Percentiles rank a stretch among this genome's conserved stretches.
Evolutionary conservation across 2,888 invertebrate species (phyloP).

Genomic region (Trileptium ribeirensis): DNA sequence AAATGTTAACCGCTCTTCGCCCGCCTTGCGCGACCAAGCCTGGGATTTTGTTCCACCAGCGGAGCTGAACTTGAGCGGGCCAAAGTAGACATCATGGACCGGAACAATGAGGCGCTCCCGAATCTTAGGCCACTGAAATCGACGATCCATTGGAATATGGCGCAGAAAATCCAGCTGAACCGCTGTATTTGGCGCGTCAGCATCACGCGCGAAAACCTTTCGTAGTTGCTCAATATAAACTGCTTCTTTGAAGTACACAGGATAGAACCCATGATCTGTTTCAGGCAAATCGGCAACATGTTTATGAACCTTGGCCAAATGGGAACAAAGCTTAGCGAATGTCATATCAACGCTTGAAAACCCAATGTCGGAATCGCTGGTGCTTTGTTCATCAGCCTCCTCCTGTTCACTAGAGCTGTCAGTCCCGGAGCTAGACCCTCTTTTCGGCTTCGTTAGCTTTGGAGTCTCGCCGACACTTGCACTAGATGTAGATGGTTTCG

Average conservation of each 20-base stretch:
- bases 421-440: not conserved
- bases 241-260: not conserved
- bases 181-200: not conserved
- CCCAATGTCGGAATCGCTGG: no score
- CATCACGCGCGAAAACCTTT: not conserved
- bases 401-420: not conserved
- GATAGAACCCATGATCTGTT: not conserved
- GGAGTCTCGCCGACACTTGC: not conserved
- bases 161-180: not conserved
- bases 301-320: not conserved
- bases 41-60: not conserved
- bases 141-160: not conserved
- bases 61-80: not conserved
- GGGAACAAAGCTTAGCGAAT: not conserved
- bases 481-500: not conserved
- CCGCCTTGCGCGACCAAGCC: not conserved
- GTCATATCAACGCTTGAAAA: not conserved
- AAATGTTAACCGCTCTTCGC: not conserved
- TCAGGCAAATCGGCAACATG: not conserved
- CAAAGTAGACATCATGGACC: not conserved
- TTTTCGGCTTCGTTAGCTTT: not conserved
- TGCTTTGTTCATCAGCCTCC: no score
- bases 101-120: not conserved
- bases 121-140: not conserved
- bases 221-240: not conserved